These are phyloP conservation scores for Nyctibius grandis DNA, from an alignment of 2,797 vertebrate species.

Conservation along the genomic window DNA sequence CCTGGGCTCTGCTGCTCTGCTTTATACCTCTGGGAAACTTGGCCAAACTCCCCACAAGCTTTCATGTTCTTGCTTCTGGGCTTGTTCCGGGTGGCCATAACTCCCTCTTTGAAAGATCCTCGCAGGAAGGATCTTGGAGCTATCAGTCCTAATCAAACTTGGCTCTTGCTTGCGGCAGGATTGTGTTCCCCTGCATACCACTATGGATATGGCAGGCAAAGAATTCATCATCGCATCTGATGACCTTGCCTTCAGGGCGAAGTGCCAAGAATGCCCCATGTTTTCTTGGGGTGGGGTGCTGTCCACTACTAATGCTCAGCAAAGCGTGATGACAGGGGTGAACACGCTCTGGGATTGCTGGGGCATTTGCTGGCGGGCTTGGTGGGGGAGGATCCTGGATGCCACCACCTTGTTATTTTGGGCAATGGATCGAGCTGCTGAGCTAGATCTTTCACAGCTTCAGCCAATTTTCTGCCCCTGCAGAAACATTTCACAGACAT, in stretches of 20 bases:
- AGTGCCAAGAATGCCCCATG: constrained; percentile 73
- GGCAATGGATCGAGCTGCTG: constrained; percentile 56
- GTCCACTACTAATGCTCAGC: constrained; percentile 60
- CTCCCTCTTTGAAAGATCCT: neutral
- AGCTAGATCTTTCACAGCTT: constrained; percentile 49
- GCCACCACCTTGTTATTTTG: constrained; percentile 72
- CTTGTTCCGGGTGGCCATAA: neutral
- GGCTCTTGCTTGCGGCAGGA: constrained; percentile 1
- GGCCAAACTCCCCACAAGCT: neutral
- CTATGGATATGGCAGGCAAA: constrained; percentile 38
- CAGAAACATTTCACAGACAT: neutral
- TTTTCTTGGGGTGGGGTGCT: constrained; percentile 74
- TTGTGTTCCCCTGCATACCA: constrained; percentile 53
- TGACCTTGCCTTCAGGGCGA: constrained; percentile 63
- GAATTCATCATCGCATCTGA: constrained; percentile 57
- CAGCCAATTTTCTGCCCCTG: constrained; percentile 25
- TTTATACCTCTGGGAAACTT: neutral
- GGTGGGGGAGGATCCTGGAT: constrained; percentile 58
- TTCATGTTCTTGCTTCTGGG: neutral
- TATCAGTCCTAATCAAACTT: constrained; percentile 1
- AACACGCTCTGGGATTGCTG: constrained; percentile 47
- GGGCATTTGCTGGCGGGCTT: constrained; percentile 64
- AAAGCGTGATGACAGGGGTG: constrained; percentile 68
- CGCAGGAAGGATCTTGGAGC: neutral
- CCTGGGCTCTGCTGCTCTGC: neutral